Percentiles rank a stretch among this genome's conserved stretches.
phyloP scores from a whole-genome alignment of 2,113 vertebrate species.

The Melanotaenia duboulayi region DNA sequence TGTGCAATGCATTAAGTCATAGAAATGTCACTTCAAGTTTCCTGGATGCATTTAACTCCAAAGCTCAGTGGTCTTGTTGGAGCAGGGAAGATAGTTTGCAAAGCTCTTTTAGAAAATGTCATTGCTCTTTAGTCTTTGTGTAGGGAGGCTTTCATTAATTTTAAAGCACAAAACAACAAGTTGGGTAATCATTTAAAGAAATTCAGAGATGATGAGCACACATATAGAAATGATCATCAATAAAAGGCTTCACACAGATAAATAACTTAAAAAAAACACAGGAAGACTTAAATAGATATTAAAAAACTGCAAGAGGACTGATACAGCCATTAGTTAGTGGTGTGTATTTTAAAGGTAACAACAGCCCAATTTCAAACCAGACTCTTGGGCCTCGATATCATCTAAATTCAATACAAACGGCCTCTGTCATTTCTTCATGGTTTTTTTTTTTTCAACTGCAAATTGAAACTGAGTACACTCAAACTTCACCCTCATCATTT shows the following conservation, averaged over 20 bases:
- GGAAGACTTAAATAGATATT: not conserved
- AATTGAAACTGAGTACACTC: constrained; percentile 48
- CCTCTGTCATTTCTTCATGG: constrained; percentile 43
- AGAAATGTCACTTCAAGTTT: constrained; percentile 23
- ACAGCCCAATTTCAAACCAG: constrained; percentile 27
- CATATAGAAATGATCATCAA: not conserved
- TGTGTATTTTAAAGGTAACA: constrained; percentile 10
- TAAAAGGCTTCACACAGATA: not conserved
- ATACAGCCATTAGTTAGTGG: not conserved
- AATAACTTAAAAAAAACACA: not conserved
- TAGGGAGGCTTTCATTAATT: constrained; percentile 11
- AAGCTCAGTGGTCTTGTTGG: not conserved
- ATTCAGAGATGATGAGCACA: not conserved
- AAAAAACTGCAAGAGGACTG: not conserved
- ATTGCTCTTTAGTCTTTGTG: not conserved
- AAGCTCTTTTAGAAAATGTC: constrained; percentile 8
- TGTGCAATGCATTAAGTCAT: not conserved
- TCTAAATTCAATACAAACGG: constrained; percentile 46
- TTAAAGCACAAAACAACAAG: constrained; percentile 2
- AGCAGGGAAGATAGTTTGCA: not conserved
- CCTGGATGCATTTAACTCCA: constrained; percentile 3
- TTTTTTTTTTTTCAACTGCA: constrained; percentile 28
- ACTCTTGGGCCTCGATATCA: constrained; percentile 28
- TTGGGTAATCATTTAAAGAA: not conserved
- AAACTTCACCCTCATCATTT: constrained; percentile 49